Evolutionary conservation across 2,888 invertebrate genomes (phyloP).

Genomic region (Meiosimyza platycephala): DNA sequence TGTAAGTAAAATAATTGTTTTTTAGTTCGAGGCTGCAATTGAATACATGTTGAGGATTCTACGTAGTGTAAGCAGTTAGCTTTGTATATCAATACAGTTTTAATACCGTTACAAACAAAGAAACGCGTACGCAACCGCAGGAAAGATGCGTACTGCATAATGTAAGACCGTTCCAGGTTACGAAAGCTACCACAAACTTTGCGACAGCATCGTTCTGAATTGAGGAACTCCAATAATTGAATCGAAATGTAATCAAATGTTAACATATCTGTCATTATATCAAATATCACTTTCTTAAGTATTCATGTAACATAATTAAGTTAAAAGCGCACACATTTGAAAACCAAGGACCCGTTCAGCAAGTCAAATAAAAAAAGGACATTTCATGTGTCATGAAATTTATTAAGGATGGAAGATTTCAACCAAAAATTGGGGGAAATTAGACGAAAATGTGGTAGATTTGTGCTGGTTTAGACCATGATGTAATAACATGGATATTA

Average conservation of each 20-base stretch:
- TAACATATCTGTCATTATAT: too few species aligned
- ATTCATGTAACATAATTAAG: too few species aligned
- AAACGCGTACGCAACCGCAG: constrained; percentile 38
- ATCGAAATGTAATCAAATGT: constrained; percentile 41
- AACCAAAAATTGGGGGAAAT: too few species aligned
- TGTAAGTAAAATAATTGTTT: constrained; percentile 45
- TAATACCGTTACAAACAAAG: constrained; percentile 42
- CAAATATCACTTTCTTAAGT: too few species aligned
- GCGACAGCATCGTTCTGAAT: constrained; percentile 45
- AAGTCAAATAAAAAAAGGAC: too few species aligned
- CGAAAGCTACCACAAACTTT: constrained; percentile 45
- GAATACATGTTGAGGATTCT: constrained; percentile 33
- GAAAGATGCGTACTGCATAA: constrained; percentile 38
- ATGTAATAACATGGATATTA: too few species aligned
- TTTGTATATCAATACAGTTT: constrained; percentile 45
- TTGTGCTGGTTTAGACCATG: too few species aligned
- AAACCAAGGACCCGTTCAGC: too few species aligned
- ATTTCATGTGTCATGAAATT: too few species aligned
- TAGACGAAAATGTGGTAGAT: too few species aligned
- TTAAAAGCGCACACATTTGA: too few species aligned
- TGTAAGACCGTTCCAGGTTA: constrained; percentile 38
- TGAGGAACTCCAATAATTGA: constrained; percentile 43
- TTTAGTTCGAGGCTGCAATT: constrained; percentile 36
- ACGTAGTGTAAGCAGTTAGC: constrained; percentile 43
- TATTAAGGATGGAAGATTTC: too few species aligned